Base-by-base conservation (phyloP, 2,888 invertebrate genomes). In the Dynastes maya region DNA sequence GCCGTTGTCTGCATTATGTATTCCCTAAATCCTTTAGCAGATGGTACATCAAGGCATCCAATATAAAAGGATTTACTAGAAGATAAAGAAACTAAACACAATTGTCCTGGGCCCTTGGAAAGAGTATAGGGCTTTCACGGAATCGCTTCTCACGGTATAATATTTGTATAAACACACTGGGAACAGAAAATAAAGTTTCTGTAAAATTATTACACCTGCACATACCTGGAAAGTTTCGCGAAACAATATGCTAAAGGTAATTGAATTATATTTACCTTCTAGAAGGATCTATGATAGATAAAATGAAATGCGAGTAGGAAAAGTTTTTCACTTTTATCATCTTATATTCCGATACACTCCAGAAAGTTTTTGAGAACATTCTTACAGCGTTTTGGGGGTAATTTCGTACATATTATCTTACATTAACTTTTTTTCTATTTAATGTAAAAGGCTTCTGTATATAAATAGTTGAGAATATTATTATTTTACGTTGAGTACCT, bases 1-100 rank as follows among this genome's bases (percentile, higher is more conserved):
- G 84, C 84, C 82, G 82, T 81, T 55, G 83, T 86, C 85, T 87
- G 85, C 86, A 87, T 87, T 87, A 87, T 86, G 87, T 86, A 87
- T 87, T 86, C 86, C 82, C 81, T 83, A 87, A 87, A 87, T 86
- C 87, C 85, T 82, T 80, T 83, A 81, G 85, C 86, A 86, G 85
- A 85, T 87, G 86, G 85, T 84, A 84, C 85, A 81, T 82, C 85
- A 84, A 77, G 80, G 80, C 82, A 78, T 78, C 81, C 82, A 82
- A 82, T 82, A 83, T 83, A 83, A 83, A 83, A 80, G 82, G 82
- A 83, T 83, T 83, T 82, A 80, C 80, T 77, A 67, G 45, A 81
- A 76, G 79, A 81, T 82, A 80, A 80, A 81, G 72, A 77, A 81
- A 80, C 81, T 82, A 80, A 80, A 78, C 75, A 63, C 80, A 80